Conservation (phyloP, 1,140 invertebrate genomes). For the Dufourea novaeangliae region DNA sequence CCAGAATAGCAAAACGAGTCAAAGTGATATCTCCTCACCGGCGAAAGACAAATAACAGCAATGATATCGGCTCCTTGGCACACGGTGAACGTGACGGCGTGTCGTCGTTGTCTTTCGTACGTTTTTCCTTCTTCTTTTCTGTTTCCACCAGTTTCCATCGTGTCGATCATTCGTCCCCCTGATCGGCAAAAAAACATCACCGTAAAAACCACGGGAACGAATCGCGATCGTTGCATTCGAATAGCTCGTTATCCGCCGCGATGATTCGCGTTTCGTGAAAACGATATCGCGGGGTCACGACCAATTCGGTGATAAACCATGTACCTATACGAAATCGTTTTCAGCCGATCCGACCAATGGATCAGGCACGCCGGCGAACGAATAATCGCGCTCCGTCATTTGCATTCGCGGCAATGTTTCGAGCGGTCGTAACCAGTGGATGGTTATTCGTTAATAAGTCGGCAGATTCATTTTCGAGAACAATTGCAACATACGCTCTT, state of each 20-base stretch:
- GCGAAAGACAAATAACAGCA: slow-evolving; percentile 55
- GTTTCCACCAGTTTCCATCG: neutral
- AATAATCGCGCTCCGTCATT: neutral
- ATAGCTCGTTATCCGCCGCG: neutral
- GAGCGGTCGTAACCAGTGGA: neutral
- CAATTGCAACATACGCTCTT: no score
- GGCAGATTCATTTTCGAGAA: no score
- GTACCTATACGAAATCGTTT: neutral
- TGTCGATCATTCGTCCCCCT: neutral
- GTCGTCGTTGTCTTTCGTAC: neutral
- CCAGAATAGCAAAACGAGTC: slow-evolving; percentile 64
- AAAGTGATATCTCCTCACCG: slow-evolving; percentile 61
- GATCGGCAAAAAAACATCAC: neutral
- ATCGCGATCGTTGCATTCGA: neutral
- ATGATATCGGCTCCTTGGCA: slow-evolving; percentile 33
- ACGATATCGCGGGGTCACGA: neutral
- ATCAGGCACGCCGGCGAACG: no score
- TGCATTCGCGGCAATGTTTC: neutral
- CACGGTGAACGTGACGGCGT: slow-evolving; percentile 34
- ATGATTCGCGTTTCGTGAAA: slow-evolving; percentile 2
- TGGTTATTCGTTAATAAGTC: no score
- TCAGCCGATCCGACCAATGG: neutral
- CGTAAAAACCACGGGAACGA: neutral
- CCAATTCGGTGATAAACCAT: neutral
- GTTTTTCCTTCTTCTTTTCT: slow-evolving; percentile 11